phyloP scores from a whole-genome alignment of 2,888 invertebrate species.

The Tachystola acroxantha region DNA sequence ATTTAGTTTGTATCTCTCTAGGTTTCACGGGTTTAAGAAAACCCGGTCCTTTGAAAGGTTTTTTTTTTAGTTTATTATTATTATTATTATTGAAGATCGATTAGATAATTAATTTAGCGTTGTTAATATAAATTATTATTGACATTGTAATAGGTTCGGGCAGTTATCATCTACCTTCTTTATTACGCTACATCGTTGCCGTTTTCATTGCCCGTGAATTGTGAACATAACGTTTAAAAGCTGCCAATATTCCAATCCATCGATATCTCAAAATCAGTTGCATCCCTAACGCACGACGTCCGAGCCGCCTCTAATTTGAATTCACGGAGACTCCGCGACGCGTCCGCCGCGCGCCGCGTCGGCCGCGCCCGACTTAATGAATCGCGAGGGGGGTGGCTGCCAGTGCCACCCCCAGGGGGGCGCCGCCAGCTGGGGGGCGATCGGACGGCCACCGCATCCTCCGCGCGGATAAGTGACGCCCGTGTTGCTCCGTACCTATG shows the following conservation, averaged over 20 bases:
- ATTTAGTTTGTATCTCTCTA: no score
- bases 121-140: no score
- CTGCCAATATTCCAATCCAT: slow-evolving; percentile 12
- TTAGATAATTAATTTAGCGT: no score
- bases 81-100: no score
- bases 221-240: no score
- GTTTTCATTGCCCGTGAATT: no score
- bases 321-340: slow-evolving; percentile 78
- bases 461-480: slow-evolving; percentile 78
- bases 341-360: slow-evolving; percentile 75
- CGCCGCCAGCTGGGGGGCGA: slow-evolving; percentile 52
- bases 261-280: slow-evolving; percentile 13
- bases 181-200: no score
- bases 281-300: slow-evolving; percentile 67
- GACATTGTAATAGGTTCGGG: no score
- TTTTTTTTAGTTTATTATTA: no score
- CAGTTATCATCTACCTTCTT: no score
- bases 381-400: slow-evolving; percentile 50
- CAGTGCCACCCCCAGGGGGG: slow-evolving; percentile 22
- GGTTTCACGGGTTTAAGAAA: no score
- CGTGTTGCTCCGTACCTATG: slow-evolving; percentile 71
- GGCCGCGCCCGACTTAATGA: slow-evolving; percentile 78
- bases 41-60: no score
- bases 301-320: slow-evolving; percentile 77
- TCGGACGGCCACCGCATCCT: slow-evolving; percentile 76